Evolutionary conservation across 1,140 invertebrate species (phyloP).

Genomic region (Leptopilina clavipes): DNA sequence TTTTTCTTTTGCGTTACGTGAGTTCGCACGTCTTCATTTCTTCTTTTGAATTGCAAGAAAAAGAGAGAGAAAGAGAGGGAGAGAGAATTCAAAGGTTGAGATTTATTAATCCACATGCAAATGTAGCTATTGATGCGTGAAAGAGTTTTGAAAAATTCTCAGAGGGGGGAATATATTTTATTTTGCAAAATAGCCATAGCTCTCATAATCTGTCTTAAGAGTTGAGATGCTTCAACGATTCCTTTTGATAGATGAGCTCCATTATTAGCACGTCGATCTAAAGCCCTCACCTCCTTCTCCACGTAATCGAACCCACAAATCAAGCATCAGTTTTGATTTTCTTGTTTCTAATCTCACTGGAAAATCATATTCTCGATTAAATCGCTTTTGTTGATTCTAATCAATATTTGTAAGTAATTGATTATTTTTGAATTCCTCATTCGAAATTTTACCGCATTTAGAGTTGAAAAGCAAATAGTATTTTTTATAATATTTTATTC

Average conservation of each 20-base stretch:
- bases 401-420: not conserved
- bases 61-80: too few species aligned
- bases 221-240: conserved; percentile 24
- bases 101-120: conserved; percentile 32
- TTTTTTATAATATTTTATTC: too few species aligned
- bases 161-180: not conserved
- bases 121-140: conserved; percentile 11
- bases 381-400: not conserved
- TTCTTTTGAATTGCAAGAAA: conserved; percentile 12
- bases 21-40: conserved; percentile 8
- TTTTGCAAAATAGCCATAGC: conserved; percentile 21
- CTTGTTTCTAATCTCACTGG: not conserved
- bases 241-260: conserved; percentile 24
- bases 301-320: conserved; percentile 13
- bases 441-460: too few species aligned
- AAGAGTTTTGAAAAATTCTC: not conserved
- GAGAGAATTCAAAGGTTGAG: not conserved
- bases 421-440: not conserved
- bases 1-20: not conserved
- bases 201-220: not conserved
- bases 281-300: not conserved
- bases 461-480: too few species aligned
- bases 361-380: conserved; percentile 7
- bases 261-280: conserved; percentile 22
- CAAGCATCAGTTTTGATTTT: not conserved